Evolutionary conservation across 2,113 vertebrate species (phyloP).

Genomic region (Hippopotamus amphibius): DNA sequence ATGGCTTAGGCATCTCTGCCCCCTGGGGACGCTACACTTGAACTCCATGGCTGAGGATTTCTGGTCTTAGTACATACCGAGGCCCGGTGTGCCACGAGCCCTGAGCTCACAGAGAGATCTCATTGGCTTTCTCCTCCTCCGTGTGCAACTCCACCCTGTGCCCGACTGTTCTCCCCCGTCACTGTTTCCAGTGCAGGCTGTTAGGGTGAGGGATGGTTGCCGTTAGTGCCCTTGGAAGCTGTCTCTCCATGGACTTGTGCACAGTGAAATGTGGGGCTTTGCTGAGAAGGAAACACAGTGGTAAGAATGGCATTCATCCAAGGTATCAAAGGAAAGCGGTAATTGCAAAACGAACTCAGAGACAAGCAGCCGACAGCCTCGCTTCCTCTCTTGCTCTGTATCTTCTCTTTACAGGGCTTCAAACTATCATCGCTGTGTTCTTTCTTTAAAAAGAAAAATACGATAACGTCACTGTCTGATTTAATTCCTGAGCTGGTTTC

Average conservation of each 20-base stretch:
- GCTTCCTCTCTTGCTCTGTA: not conserved
- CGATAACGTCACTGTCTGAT: not conserved
- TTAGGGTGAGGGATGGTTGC: not conserved
- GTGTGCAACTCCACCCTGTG: not conserved
- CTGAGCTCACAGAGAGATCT: not conserved
- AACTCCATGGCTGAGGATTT: not conserved
- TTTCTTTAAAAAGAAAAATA: conserved; percentile 20
- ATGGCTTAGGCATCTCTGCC: not conserved
- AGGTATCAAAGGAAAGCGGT: conserved; percentile 31
- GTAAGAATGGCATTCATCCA: not conserved
- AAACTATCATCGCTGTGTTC: not conserved
- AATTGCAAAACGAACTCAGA: not conserved
- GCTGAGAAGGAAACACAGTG: not conserved
- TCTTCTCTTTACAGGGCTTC: conserved; percentile 44
- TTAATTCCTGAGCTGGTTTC: not conserved
- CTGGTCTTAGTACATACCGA: not conserved
- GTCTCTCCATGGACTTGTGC: not conserved
- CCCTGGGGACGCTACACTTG: not conserved
- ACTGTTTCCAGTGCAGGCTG: not conserved
- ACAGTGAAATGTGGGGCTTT: not conserved
- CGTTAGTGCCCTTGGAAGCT: not conserved
- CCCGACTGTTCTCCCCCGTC: rapidly evolving
- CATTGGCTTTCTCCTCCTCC: not conserved
- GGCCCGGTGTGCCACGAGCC: not conserved
- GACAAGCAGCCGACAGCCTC: conserved; percentile 23